Conservation (phyloP, 2,797 vertebrate genomes). For the Myripristis murdjan region DNA sequence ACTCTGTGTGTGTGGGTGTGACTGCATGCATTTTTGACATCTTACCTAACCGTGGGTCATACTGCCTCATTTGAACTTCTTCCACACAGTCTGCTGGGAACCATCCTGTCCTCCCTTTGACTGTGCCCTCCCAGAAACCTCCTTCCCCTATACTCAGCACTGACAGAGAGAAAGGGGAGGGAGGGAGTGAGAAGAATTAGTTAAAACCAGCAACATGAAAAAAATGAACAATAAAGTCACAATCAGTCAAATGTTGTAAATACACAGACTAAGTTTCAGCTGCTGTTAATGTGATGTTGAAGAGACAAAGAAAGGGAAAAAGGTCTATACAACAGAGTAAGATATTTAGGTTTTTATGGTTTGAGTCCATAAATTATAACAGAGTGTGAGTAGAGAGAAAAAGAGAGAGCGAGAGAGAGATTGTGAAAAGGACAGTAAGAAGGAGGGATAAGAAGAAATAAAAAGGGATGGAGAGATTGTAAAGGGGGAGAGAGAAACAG, state of each 20-base stretch:
- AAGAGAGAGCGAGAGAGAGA: neutral
- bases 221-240: neutral
- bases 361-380: slow-evolving; percentile 37
- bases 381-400: slow-evolving; percentile 6
- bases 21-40: neutral
- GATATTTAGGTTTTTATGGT: slow-evolving; percentile 35
- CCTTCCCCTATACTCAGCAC: slow-evolving; percentile 97
- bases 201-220: too few relatives aligned
- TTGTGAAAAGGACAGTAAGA: slow-evolving; percentile 25
- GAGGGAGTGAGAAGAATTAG: neutral
- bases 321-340: slow-evolving; percentile 21
- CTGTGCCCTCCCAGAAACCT: slow-evolving; percentile 97
- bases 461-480: slow-evolving; percentile 9
- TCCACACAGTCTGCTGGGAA: slow-evolving; percentile 97
- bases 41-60: slow-evolving; percentile 94
- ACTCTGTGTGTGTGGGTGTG: too few relatives aligned
- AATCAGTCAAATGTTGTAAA: slow-evolving; percentile 51
- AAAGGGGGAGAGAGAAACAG: slow-evolving; percentile 36
- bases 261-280: neutral
- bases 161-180: slow-evolving; percentile 65
- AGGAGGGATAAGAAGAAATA: neutral
- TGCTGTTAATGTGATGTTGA: slow-evolving; percentile 34
- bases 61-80: slow-evolving; percentile 97
- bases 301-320: slow-evolving; percentile 46
- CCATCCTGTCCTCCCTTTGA: slow-evolving; percentile 96